Conservation (phyloP, 2,888 invertebrate genomes). For the Odontothrips loti region DNA sequence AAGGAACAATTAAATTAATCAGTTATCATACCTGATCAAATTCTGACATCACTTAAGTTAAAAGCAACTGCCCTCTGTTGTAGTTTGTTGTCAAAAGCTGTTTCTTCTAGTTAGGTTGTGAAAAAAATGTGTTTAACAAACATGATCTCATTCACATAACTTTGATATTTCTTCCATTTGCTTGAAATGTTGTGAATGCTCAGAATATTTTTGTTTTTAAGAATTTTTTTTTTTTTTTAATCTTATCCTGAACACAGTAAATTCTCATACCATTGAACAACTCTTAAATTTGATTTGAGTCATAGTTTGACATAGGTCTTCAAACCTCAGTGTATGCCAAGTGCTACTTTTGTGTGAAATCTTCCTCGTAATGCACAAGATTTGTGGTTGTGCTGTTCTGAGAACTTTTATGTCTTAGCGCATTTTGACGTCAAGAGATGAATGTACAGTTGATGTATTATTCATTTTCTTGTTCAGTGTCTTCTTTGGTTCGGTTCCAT, state of each 20-base stretch:
- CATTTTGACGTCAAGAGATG: neutral
- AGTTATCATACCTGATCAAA: no score
- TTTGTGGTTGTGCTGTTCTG: neutral
- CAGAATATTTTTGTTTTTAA: no score
- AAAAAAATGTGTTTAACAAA: neutral
- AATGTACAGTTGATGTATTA: neutral
- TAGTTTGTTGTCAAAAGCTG: no score
- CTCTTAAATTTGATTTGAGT: no score
- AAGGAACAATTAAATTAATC: no score
- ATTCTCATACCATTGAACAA: no score
- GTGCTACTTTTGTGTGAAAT: neutral
- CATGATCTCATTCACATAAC: neutral
- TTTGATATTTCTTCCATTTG: neutral
- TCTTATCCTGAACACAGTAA: no score
- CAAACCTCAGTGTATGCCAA: neutral
- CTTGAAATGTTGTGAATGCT: neutral
- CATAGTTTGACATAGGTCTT: no score
- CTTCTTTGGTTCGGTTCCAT: neutral
- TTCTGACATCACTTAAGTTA: no score
- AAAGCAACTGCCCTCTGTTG: no score
- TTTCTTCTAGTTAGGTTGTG: slow-evolving; percentile 16
- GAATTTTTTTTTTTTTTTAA: no score
- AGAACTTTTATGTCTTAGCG: neutral
- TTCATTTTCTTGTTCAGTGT: neutral
- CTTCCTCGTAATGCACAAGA: neutral